Percentiles rank a stretch among this genome's conserved stretches.
These are phyloP conservation scores for Porites divaricata DNA, from an alignment of 92 coral and sea anemone species.

Conservation along the genomic window DNA sequence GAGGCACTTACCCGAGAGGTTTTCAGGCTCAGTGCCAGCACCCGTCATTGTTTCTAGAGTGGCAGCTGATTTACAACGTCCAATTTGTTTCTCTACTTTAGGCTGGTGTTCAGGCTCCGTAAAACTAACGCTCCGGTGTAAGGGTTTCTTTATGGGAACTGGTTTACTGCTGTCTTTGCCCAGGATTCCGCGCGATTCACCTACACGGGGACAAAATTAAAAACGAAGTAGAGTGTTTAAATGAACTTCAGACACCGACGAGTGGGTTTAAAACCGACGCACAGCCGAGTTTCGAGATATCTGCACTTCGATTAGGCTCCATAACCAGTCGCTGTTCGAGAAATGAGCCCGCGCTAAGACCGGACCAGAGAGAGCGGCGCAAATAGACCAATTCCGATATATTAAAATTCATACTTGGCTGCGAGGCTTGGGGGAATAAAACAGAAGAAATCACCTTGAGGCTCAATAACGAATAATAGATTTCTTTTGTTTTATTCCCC, in stretches of 20 bases:
- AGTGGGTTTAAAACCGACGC: too few relatives aligned
- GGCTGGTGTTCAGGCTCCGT: conserved; percentile 68
- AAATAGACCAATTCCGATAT: too few relatives aligned
- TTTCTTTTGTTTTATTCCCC: too few relatives aligned
- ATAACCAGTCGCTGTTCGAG: too few relatives aligned
- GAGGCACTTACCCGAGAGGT: conserved; percentile 12
- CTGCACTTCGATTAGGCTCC: too few relatives aligned
- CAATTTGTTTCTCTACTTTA: conserved; percentile 46
- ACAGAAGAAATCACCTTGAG: too few relatives aligned
- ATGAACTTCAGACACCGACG: neutral
- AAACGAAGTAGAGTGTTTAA: neutral
- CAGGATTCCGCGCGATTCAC: conserved; percentile 45
- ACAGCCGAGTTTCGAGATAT: too few relatives aligned
- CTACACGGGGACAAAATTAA: neutral
- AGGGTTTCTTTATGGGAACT: conserved; percentile 58
- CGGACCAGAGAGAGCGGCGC: too few relatives aligned
- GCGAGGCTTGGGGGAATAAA: too few relatives aligned
- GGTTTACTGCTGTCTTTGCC: conserved; percentile 54
- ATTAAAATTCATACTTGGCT: too few relatives aligned
- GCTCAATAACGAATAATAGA: too few relatives aligned
- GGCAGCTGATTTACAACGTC: conserved; percentile 72
- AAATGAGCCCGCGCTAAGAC: too few relatives aligned
- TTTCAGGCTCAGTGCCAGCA: conserved; percentile 27
- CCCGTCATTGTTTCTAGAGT: conserved; percentile 45
- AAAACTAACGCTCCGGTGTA: conserved; percentile 76